phyloP scores from a whole-genome alignment of 2,797 vertebrate species.

The Gymnothorax reevesii region DNA sequence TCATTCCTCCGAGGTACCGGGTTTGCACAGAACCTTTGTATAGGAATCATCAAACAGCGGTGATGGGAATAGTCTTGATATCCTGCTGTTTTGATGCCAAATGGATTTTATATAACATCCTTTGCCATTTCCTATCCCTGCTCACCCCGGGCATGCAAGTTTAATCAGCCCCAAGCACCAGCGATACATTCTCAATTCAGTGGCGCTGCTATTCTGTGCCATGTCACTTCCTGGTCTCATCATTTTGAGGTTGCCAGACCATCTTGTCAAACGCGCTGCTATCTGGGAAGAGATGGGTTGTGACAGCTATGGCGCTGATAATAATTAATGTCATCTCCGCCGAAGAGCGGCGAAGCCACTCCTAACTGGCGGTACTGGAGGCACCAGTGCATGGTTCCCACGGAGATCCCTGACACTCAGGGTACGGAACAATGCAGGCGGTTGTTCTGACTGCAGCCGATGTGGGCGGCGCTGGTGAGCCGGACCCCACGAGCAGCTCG shows the following conservation, averaged over 20 bases:
- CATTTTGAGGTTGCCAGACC: conserved; percentile 22
- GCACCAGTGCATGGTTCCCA: conserved; percentile 55
- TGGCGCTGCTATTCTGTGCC: not conserved
- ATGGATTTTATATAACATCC: not conserved
- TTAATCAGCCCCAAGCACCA: not conserved
- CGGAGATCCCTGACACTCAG: conserved; percentile 50
- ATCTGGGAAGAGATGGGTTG: conserved; percentile 29
- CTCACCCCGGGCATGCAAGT: not conserved
- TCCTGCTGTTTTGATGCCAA: not conserved
- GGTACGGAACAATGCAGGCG: conserved; percentile 54
- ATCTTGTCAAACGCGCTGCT: conserved; percentile 23
- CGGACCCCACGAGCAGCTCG: not conserved
- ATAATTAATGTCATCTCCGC: conserved; percentile 45
- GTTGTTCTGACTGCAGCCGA: conserved; percentile 52
- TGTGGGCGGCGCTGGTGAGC: not conserved
- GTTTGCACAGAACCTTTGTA: conserved; percentile 38
- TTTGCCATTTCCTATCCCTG: conserved; percentile 12
- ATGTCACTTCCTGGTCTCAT: conserved; percentile 12
- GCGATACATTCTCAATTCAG: not conserved
- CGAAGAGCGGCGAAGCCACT: conserved; percentile 21
- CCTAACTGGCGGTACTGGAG: conserved; percentile 34
- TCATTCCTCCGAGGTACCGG: conserved; percentile 28
- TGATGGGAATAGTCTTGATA: conserved; percentile 24
- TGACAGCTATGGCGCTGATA: conserved; percentile 8
- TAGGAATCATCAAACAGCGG: conserved; percentile 43